Base-by-base conservation (phyloP, 2,888 invertebrate species). In the Globia sparganii region DNA sequence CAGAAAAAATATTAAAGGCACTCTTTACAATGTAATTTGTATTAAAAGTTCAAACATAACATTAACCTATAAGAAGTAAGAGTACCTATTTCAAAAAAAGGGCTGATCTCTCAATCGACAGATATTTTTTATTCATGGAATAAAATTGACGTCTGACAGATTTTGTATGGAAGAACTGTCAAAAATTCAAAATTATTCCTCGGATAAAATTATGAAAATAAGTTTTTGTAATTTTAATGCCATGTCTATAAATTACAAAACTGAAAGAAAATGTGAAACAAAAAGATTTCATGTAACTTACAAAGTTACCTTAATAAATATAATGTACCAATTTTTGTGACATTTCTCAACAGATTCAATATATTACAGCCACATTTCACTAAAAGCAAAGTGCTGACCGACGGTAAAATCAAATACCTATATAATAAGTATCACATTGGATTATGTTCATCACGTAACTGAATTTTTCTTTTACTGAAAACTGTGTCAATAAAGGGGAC, bases 301-400 rank as follows among this genome's bases (percentile, higher is more conserved):
- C 78, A 79, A 83, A 77, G 78, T 82, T 53, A 71, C 78, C 83
- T 70, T 69, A 86, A 83, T 78, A 80, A 83, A 81, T 77, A 78
- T 69, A 53, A 34, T 59, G 79, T 72, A 80, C 74, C 78, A 86
- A 77, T 87, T 87, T 86, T 85, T 79, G 79, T 70, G 88, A 90
- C 87, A 89, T 88, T 89, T 86, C 89, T 77, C 81, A 87, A 92
- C 90, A 93, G 90, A 95, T 94, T 93, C 91, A 92, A 94, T 94
- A 92, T 91, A 90, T 91, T 90, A 89, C 85, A 86, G 83, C 74
- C 86, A 83, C 86, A 85, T 85, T 82, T 86, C 86, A 88, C 90
- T 92, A 90, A 92, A 91, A 92, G 92, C 90, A 84, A 83, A 84
- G 83, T 84, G 85, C 78, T 81, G 85, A 86, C 78, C 84, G 71